Evolutionary conservation across 2,888 invertebrate species (phyloP).

Genomic region (Drosophila prostipennis): DNA sequence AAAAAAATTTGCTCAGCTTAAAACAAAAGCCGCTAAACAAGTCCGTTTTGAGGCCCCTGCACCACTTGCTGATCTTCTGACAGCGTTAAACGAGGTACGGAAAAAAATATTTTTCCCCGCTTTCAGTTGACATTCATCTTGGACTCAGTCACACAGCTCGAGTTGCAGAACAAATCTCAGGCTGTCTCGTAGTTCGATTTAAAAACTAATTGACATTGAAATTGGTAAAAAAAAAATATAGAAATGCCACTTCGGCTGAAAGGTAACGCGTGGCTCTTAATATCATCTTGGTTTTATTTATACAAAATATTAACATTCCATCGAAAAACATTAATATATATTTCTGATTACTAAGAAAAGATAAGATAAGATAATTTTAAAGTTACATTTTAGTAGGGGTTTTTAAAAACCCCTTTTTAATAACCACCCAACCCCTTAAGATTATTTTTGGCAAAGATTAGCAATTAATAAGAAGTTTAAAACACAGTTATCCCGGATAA

Average conservation of each 20-base stretch:
- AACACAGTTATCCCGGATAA: slow-evolving; percentile 46
- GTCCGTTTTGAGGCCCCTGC: slow-evolving; percentile 31
- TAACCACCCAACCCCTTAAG: slow-evolving; percentile 4
- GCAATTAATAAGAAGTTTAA: slow-evolving; percentile 57
- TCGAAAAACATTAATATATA: no score
- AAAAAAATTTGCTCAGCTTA: slow-evolving; percentile 43
- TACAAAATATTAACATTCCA: background rate
- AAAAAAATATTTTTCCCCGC: slow-evolving; percentile 21
- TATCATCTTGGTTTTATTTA: background rate
- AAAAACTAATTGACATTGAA: slow-evolving; percentile 52
- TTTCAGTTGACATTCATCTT: slow-evolving; percentile 38
- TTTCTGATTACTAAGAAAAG: no score
- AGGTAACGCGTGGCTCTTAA: background rate
- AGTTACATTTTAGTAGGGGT: no score
- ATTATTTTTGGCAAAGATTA: slow-evolving; percentile 36
- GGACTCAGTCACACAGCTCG: slow-evolving; percentile 1
- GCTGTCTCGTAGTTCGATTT: slow-evolving; percentile 28
- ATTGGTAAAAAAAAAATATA: slow-evolving; percentile 12
- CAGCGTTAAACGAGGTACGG: slow-evolving; percentile 56
- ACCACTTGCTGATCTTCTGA: slow-evolving; percentile 29
- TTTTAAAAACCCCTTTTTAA: background rate
- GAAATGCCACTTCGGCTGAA: slow-evolving; percentile 18
- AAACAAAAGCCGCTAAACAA: slow-evolving; percentile 55
- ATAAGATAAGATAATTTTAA: no score
- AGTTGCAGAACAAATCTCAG: slow-evolving; percentile 18